Conservation (phyloP, 2,888 invertebrate species). For the Nesidiocoris tenuis region DNA sequence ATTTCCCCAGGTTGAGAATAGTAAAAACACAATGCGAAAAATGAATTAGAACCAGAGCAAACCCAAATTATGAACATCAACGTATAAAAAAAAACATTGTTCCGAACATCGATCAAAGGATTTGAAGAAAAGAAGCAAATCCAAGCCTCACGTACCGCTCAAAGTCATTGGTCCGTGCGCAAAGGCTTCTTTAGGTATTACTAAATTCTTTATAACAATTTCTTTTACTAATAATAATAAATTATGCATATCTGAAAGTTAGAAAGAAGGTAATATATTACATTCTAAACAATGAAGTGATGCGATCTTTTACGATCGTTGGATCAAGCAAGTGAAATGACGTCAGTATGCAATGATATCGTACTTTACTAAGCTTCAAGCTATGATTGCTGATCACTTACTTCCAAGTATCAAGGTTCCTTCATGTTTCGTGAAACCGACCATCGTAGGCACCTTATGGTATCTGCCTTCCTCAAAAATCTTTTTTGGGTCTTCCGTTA, state of each 20-base stretch:
- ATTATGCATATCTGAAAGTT: conserved; percentile 28
- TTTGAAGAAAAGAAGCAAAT: neutral
- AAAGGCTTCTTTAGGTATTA: conserved; percentile 27
- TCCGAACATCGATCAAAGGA: no score
- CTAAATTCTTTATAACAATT: conserved; percentile 15
- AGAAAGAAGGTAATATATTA: conserved; percentile 21
- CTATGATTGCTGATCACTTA: conserved; percentile 50
- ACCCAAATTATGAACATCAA: no score
- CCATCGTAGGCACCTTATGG: conserved; percentile 56
- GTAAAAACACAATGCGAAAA: no score
- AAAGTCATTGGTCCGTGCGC: conserved; percentile 22
- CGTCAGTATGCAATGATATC: neutral
- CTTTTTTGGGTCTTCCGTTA: conserved; percentile 51
- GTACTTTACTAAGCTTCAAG: neutral
- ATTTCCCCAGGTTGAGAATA: no score
- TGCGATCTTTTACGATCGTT: conserved; percentile 15
- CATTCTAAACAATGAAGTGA: neutral
- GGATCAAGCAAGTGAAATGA: neutral
- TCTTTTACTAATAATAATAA: conserved; percentile 18
- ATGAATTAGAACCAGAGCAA: no score
- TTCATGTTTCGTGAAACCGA: conserved; percentile 58
- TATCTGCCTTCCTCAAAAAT: conserved; percentile 51
- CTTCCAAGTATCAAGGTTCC: conserved; percentile 57
- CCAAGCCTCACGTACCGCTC: conserved; percentile 21
- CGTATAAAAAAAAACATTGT: no score